phyloP scores from a whole-genome alignment of 2,888 invertebrate genomes.

The Platycheirus rosarum region DNA sequence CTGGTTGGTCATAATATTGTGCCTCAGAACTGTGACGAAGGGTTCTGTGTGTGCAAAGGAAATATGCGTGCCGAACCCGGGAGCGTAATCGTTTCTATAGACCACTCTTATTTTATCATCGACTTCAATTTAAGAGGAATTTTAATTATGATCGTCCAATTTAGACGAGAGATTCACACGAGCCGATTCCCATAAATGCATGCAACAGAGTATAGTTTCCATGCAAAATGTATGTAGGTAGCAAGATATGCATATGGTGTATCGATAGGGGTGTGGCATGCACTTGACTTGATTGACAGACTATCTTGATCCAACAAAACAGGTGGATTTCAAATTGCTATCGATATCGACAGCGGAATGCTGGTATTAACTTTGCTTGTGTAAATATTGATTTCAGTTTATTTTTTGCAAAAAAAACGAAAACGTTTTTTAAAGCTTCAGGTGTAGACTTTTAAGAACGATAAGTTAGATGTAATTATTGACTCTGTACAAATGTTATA shows the following conservation, averaged over 20 bases:
- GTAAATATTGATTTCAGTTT: slow-evolving; percentile 27
- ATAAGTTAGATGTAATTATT: background rate
- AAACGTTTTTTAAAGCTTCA: background rate
- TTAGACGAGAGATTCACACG: slow-evolving; percentile 61
- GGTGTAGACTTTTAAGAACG: background rate
- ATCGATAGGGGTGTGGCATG: slow-evolving; percentile 40
- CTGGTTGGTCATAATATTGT: background rate
- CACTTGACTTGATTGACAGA: slow-evolving; percentile 25
- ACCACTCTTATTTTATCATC: slow-evolving; percentile 12
- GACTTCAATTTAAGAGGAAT: slow-evolving; percentile 41
- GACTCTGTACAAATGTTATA: background rate
- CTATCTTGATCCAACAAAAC: slow-evolving; percentile 31
- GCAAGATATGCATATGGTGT: background rate
- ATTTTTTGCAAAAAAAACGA: background rate
- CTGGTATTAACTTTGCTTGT: background rate
- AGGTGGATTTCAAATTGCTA: slow-evolving; percentile 50
- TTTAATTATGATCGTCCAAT: slow-evolving; percentile 52
- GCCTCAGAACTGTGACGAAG: background rate
- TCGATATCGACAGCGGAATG: slow-evolving; percentile 20
- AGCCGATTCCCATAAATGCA: slow-evolving; percentile 46
- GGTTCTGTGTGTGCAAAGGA: background rate
- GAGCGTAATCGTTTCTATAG: slow-evolving; percentile 8
- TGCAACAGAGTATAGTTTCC: background rate
- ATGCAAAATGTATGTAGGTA: background rate
- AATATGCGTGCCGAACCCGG: slow-evolving; percentile 44